phyloP scores from a whole-genome alignment of 2,888 invertebrate species.

The Nemotelus pantherinus region DNA sequence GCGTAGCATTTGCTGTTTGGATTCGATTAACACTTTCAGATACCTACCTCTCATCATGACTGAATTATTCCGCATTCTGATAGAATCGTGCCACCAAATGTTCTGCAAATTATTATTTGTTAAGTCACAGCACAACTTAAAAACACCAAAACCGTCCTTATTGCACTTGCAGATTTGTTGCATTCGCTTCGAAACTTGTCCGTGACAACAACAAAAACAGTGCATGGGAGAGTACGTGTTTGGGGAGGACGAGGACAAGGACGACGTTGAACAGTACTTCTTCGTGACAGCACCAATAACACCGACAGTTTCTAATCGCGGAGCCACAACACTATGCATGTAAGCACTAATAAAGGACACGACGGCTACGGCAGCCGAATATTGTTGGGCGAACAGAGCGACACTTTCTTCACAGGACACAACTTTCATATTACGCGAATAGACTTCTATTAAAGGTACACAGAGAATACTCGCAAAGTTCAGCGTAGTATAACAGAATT shows the following conservation, averaged over 20 bases:
- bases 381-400: not conserved
- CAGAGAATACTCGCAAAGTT: not conserved
- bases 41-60: slow-evolving; percentile 35
- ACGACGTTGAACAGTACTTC: not conserved
- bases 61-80: slow-evolving; percentile 10
- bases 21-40: too few relatives aligned
- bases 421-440: slow-evolving; percentile 41
- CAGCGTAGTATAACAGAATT: too few relatives aligned
- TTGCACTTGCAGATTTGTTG: slow-evolving; percentile 32
- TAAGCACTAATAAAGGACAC: not conserved
- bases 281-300: not conserved
- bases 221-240: not conserved
- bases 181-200: slow-evolving; percentile 22
- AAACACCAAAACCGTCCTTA: slow-evolving; percentile 6
- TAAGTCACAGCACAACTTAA: slow-evolving; percentile 15
- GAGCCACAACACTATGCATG: slow-evolving; percentile 16
- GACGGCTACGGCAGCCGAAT: slow-evolving; percentile 15
- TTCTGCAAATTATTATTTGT: slow-evolving; percentile 21
- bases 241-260: not conserved
- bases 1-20: too few relatives aligned
- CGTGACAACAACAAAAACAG: slow-evolving; percentile 27
- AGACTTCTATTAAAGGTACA: slow-evolving; percentile 11
- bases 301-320: slow-evolving; percentile 14
- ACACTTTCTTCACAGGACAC: slow-evolving; percentile 14
- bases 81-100: slow-evolving; percentile 17